Base-by-base conservation (phyloP, 2,113 vertebrate genomes). In the Tor tambroides region DNA sequence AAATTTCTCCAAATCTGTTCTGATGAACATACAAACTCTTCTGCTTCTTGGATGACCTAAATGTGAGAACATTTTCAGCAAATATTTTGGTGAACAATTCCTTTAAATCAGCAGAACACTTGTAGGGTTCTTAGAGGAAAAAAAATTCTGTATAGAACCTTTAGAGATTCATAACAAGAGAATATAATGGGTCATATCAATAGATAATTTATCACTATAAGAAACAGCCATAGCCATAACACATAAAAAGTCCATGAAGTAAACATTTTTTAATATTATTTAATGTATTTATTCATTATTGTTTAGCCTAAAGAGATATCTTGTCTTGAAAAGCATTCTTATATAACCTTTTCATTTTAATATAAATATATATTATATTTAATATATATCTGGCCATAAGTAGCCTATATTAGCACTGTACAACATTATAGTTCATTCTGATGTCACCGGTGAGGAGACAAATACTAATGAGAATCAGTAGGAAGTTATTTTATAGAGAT, bases 401-500 rank as follows among this genome's bases (percentile, higher is more conserved):
- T 32, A 38, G 35, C 35, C 35, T 38, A 26, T 76, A 56, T 35
- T 59, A 30, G 19, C 21, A 35, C 49, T n/a, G 7, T 5, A 19
- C 75, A 54, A 21, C 35, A 43, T 75, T 75, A 41, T 46, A 59
- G 54, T 26, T 49, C 41, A 26, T 67, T 67, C 1, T 67, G 14
- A 30, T 74, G 5, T n/a, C 35, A 74, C 11, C 10, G 3, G 41
- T 26, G 12, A 75, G 23, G 11, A 5, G 23, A 19, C 12, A 5
- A 65, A 65, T 83, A 21, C 28, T 71, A 32, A 71, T 83, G 19
- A 71, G 63, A 83, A 43, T 77, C 38, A 30, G 54, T 49, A 76
- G 72, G 26, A 67, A 21, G 65, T 81, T 85, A 43, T 65, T 61
- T 74, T 38, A 76, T 67, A 81, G 38, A 88, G 69, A 77, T 77